These are phyloP conservation scores for Ramphastos sulfuratus DNA, from an alignment of 2,113 vertebrate species.

Conservation along the genomic window DNA sequence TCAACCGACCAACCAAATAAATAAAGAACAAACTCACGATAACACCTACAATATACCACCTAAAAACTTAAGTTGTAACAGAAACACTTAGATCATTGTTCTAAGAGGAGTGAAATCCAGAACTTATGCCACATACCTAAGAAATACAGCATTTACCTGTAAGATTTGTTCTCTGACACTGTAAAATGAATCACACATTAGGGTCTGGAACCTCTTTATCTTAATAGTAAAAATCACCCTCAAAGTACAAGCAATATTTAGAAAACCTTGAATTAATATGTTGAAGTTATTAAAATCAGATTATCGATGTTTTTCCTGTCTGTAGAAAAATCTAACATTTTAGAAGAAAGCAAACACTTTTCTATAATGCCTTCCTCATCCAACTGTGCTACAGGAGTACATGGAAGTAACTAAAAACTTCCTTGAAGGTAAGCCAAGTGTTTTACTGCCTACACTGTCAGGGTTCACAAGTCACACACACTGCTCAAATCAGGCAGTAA, in stretches of 20 bases:
- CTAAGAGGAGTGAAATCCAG: background rate
- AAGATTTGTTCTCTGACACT: conserved; percentile 32
- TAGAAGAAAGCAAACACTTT: conserved; percentile 26
- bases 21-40: background rate
- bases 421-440: background rate
- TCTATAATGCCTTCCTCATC: background rate
- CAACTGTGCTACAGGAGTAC: background rate
- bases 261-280: background rate
- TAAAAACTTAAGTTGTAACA: background rate
- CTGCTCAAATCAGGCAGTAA: background rate
- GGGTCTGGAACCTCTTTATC: background rate
- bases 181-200: background rate
- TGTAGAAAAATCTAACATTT: conserved; percentile 15
- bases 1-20: too few relatives aligned
- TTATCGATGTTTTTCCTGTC: background rate
- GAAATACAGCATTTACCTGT: conserved; percentile 48
- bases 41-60: background rate
- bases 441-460: background rate
- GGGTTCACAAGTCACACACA: background rate
- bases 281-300: background rate
- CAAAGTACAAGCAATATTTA: background rate
- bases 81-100: background rate
- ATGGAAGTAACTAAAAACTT: background rate
- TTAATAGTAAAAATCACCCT: background rate
- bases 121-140: background rate